A percentile compares a stretch with the other conserved stretches of the same genome.
Conservation (phyloP, 2,113 vertebrate genomes). For the Oreochromis tanganicae region DNA sequence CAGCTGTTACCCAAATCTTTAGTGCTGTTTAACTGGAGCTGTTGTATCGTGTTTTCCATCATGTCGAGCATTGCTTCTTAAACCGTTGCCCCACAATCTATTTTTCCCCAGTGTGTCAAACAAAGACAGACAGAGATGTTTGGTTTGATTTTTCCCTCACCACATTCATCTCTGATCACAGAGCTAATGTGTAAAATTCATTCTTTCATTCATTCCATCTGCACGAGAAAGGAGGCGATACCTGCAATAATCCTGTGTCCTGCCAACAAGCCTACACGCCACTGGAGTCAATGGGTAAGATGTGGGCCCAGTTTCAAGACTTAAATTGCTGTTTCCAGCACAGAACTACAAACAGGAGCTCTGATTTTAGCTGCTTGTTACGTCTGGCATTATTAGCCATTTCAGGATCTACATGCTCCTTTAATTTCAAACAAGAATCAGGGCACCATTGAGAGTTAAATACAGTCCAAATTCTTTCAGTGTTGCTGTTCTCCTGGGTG, state of each 20-base stretch:
- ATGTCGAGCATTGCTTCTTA: not conserved
- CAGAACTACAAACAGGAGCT: not conserved
- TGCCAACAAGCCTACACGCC: not conserved
- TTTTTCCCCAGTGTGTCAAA: not conserved
- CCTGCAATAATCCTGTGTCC: not conserved
- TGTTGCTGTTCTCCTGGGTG: not conserved
- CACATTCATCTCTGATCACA: not conserved
- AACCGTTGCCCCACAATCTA: not conserved
- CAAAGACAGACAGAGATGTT: not conserved
- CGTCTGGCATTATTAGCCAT: not conserved
- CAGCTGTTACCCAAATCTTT: not conserved
- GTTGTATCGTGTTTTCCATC: not conserved
- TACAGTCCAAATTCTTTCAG: rapidly evolving
- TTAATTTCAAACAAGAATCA: not conserved
- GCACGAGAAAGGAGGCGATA: not conserved
- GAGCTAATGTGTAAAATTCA: not conserved
- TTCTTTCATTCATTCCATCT: not conserved
- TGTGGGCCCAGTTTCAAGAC: rapidly evolving
- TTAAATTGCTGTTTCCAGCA: rapidly evolving
- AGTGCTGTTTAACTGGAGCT: not conserved
- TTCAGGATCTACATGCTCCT: not conserved
- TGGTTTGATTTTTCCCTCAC: not conserved
- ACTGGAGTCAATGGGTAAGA: not conserved
- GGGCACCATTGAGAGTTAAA: not conserved
- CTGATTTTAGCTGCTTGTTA: not conserved